Base-by-base conservation (phyloP, 2,888 invertebrate species). In the Enchytraeus crypticus region DNA sequence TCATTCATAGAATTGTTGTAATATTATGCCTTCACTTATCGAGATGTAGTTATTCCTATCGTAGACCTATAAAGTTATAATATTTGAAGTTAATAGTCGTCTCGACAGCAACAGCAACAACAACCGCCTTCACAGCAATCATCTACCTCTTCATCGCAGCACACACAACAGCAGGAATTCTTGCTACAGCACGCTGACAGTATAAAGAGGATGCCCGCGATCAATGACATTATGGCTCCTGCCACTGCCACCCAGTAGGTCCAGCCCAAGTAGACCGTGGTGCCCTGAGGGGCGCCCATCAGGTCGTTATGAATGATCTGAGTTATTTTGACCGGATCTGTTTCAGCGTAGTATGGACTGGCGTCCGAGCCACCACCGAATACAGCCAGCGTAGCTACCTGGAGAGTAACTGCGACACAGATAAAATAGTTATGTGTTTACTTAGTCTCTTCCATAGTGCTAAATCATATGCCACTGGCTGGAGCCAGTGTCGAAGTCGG, bases 281-380 rank as follows among this genome's bases (percentile, higher is more conserved):
- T 1, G 11, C 23, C 3, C 23, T n/a, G 5, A 27, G 27, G 29
- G 46, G 18, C 27, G 3, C n/a, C 29, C 5, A 5, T 46, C 29
- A 43, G 27, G 27, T 27, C 2, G 29, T 43, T n/a, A 27, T n/a
- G 43, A 8, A 45, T n/a, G 14, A 30, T 23, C 32, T 27, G 43
- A 2, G 29, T 32, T 8, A 57, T 57, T 23, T 26, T 11, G 21
- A 27, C 21, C 29, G 57, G 57, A 27, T 57, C 57, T 2, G 32
- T 45, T 29, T 29, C 14, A 3, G 46, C 45, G 14, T 30, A 21
- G 46, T 57, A 57, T 18, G 27, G 11, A 47, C 8, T n/a, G 5
- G 11, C 49, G 8, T 5, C 27, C n/a, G 57, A 27, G 5, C 57
- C 57, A 43, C 46, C 57, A 29, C 57, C 57, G 46, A 57, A 57